Conservation (phyloP, 2,888 invertebrate genomes). For the Nezara viridula region DNA sequence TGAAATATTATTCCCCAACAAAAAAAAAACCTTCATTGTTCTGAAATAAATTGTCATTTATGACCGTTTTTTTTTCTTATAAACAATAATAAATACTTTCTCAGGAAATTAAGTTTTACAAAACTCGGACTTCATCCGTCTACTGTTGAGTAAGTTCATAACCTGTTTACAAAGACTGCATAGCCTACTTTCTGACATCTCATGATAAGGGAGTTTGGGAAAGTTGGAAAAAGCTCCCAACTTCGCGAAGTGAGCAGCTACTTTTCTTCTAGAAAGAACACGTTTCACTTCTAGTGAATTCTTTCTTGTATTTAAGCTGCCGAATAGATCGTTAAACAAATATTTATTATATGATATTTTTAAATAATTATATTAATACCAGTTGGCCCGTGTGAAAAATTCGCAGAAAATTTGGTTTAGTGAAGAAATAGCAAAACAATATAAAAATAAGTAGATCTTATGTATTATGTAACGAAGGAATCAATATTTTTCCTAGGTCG, state of each 20-base stretch:
- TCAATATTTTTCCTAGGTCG: no score
- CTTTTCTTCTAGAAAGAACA: neutral
- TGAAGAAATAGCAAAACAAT: no score
- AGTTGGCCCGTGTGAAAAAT: no score
- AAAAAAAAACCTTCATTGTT: no score
- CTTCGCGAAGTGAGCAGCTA: neutral
- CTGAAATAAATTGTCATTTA: neutral
- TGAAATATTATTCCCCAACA: no score
- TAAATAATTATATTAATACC: no score
- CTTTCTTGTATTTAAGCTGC: neutral
- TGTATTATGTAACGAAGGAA: no score
- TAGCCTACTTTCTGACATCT: neutral
- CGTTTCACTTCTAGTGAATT: neutral
- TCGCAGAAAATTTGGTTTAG: no score
- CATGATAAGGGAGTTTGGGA: neutral
- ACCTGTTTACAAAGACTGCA: neutral
- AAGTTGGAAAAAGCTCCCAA: neutral
- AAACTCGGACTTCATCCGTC: neutral
- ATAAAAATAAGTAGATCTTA: no score
- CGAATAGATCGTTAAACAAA: neutral
- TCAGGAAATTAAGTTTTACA: neutral
- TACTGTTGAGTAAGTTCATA: neutral
- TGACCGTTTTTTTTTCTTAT: neutral
- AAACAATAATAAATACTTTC: neutral
- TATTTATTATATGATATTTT: no score